Evolutionary conservation across 1,140 invertebrate species (phyloP).

Genomic region (Bombus consobrinus): DNA sequence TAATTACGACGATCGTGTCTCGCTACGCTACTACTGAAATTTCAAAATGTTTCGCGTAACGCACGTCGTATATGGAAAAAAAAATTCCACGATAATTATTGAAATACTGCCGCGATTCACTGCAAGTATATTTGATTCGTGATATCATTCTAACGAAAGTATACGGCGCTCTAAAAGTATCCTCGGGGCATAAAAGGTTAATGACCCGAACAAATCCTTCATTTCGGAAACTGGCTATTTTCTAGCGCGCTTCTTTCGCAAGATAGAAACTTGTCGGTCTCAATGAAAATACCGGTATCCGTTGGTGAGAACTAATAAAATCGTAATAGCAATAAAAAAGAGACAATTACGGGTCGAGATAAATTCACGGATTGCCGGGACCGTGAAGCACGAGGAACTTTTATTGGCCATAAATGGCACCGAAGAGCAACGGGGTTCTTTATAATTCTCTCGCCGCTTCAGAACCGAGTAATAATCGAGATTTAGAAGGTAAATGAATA

Average conservation of each 20-base stretch:
- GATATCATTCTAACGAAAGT: too few species aligned
- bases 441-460: not conserved
- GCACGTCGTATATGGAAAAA: too few species aligned
- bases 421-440: not conserved
- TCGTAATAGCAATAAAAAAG: not conserved
- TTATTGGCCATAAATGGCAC: conserved; percentile 20
- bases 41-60: too few species aligned
- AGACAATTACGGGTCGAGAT: conserved; percentile 13
- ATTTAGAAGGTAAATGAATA: conserved; percentile 19
- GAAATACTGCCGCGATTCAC: too few species aligned
- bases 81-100: too few species aligned
- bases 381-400: not conserved
- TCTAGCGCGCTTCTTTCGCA: not conserved
- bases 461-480: conserved; percentile 26
- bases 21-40: too few species aligned
- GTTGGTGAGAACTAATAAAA: not conserved
- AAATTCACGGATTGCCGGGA: not conserved
- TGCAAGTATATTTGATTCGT: too few species aligned
- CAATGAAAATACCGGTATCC: not conserved
- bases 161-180: too few species aligned
- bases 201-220: too few species aligned
- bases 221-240: not conserved
- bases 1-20: too few species aligned
- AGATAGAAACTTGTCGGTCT: not conserved
- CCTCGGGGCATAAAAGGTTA: too few species aligned